Evolutionary conservation across 2,888 invertebrate genomes (phyloP), one percentile per base, ranked within the genome.

Genomic region (Plebejus argus): DNA sequence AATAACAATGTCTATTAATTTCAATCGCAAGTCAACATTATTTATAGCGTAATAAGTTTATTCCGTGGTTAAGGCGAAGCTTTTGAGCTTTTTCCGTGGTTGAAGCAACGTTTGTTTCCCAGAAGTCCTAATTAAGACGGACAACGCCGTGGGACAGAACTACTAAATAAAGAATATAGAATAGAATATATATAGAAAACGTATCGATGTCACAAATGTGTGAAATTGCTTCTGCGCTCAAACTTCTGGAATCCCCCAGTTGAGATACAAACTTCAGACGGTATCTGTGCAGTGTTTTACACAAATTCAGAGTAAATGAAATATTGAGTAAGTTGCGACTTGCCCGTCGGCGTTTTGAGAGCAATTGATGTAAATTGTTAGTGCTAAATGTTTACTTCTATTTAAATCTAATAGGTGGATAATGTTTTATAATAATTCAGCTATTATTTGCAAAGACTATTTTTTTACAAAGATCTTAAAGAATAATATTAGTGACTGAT

Each of bases 151-250:
- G 15, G 1, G 39, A 39, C 2, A 39, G 10, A 10, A 10, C 10
- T 39, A 39, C 8, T 39, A 49, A 49, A 15, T 49, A 49, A 15
- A 49, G 77, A 23, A n/a, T 49, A 53, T 70, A 71, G 53, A 77
- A 77, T 77, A 72, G 45, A 77, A 72, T 58, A 58, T 70, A 71
- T 28, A 77, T 53, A 35, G 79, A 81, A 84, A 84, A 83, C 80
- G 84, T 85, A 87, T 86, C 84, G 84, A 85, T 87, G 87, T 88
- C 87, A 86, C 87, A 85, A 84, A 86, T 86, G 86, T 86, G 85
- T 87, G 87, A 88, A 89, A 89, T 89, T 88, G 87, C 86, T 87
- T 88, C 86, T 87, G 83, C 86, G 83, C 82, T 81, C 83, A 86
- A 90, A 89, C 84, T 89, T 90, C 85, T 83, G 82, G 83, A 83